Evolutionary conservation across 2,888 invertebrate species (phyloP), one percentile per base, ranked within the genome.

Genomic region (Tenthredo distinguenda): DNA sequence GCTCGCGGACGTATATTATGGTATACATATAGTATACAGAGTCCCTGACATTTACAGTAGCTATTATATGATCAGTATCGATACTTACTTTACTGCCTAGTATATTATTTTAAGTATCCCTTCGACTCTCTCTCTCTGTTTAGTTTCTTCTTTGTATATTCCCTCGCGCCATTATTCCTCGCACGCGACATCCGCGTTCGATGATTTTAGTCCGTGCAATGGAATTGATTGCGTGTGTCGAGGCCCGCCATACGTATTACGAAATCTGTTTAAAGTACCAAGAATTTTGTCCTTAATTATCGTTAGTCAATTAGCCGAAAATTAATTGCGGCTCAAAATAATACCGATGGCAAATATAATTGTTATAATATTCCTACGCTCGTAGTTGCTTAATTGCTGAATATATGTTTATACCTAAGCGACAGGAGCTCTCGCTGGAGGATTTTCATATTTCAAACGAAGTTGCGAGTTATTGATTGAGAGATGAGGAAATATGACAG

Each of bases 11-110:
- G 21, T 62, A 62, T 62, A 18, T 58, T 58, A 26, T 26, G 21
- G 18, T 62, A 62, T 1, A 12, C 3, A 26, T 62, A 26, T 31
- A 26, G 21, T 26, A 58, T 18, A 21, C 34, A 18, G 71, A 71
- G 71, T 12, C 71, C 37, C 34, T 37, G 71, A 71, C 71, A 71
- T 71, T 71, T 37, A 71, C 37, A 71, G 71, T 37, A 71, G 71
- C 71, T 34, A n/a, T 71, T 37, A 71, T 37, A 37, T 71, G 71
- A 37, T 71, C 31, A 37, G 37, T 71, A 71, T 71, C 71, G 37
- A 71, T 71, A 71, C 5, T 12, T 71, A 37, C 15, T 31, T 34
- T 37, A 37, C 15, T 18, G 37, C 18, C 34, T 55, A 34, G 37
- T 15, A 37, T 71, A 40, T 71, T 71, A 71, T 37, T 37, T 71